A percentile compares a stretch with the other conserved stretches of the same genome.
These are phyloP conservation scores for Laticauda colubrina DNA, from an alignment of 2,113 vertebrate species.

Conservation along the genomic window DNA sequence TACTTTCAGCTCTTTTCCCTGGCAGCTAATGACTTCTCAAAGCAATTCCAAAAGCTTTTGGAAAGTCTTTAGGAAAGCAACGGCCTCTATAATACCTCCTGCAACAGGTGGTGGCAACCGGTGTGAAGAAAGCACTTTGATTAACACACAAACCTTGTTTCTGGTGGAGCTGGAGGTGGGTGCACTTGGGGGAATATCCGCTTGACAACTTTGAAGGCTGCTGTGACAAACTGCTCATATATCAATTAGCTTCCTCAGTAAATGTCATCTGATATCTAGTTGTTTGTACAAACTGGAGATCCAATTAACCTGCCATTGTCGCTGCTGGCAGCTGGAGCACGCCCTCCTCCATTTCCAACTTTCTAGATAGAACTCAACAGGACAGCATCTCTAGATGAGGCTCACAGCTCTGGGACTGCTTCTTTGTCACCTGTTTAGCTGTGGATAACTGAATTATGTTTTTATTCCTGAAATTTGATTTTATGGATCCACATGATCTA, in stretches of 20 bases:
- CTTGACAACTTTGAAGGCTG: constrained; percentile 45
- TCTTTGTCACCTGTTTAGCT: not conserved
- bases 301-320: not conserved
- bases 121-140: constrained; percentile 43
- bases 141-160: constrained; percentile 52
- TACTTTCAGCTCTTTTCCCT: accelerated
- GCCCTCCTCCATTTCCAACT: accelerated
- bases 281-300: constrained; percentile 33
- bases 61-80: constrained; percentile 34
- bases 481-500: not conserved
- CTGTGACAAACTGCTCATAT: constrained; percentile 47
- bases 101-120: not conserved
- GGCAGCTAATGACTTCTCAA: not conserved
- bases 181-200: constrained; percentile 47
- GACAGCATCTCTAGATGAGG: not conserved
- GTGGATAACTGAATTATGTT: not conserved
- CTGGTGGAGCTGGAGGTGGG: constrained; percentile 28
- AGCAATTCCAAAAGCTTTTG: not conserved
- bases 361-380: not conserved
- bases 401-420: not conserved
- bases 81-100: constrained; percentile 9
- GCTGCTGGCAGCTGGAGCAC: not conserved
- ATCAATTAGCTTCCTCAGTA: constrained; percentile 55
- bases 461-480: not conserved
- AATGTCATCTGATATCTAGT: constrained; percentile 49